Base-by-base conservation (phyloP, 2,113 vertebrate species). In the Misgurnus mizolepis region DNA sequence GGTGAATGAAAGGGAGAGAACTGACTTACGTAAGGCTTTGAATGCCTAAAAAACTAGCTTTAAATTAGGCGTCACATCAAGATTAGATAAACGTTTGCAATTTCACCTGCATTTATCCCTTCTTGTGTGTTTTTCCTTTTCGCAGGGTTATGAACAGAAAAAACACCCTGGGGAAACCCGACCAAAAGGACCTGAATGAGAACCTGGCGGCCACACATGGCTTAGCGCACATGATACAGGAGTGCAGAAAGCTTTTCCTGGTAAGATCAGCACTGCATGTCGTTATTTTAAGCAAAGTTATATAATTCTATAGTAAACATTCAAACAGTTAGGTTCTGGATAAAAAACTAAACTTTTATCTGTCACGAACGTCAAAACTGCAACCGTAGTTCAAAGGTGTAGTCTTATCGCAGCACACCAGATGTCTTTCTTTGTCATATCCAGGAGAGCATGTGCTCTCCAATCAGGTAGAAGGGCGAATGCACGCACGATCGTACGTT, bases 101-200 rank as follows among this genome's bases (percentile, higher is more conserved):
- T 39, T 79, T 53, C 62, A 7, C n/a, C 2, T 41, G 58, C 4
- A 5, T 40, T 72, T 79, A 15, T 40, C 18, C 77, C 7, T 69
- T 56, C 12, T 27, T 41, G 34, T 80, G 18, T 50, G 9, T 82
- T 56, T 82, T 50, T 70, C 50, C 45, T 5, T 76, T 90, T 89
- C 88, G 84, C 89, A 99, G 98, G 90, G 96, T 96, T 89, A 98
- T 98, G 91, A 98, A 98, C 93, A 95, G 96, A 89, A 99, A 98
- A 89, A 96, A 95, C 67, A 93, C 93, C 79, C 91, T 97, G 2
- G 97, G 98, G 67, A 98, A 98, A 86, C 97, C 97, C 5, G 97
- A 98, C 91, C 96, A 98, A 87, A 96, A 95, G 87, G 97, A 99
- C 91, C 94, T 99, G 87, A 98, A 93, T 69, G 97, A 99, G 91